A percentile compares a stretch with the other conserved stretches of the same genome.
Conservation (phyloP, 2,888 invertebrate genomes). For the Hemistola chrysoprasaria region DNA sequence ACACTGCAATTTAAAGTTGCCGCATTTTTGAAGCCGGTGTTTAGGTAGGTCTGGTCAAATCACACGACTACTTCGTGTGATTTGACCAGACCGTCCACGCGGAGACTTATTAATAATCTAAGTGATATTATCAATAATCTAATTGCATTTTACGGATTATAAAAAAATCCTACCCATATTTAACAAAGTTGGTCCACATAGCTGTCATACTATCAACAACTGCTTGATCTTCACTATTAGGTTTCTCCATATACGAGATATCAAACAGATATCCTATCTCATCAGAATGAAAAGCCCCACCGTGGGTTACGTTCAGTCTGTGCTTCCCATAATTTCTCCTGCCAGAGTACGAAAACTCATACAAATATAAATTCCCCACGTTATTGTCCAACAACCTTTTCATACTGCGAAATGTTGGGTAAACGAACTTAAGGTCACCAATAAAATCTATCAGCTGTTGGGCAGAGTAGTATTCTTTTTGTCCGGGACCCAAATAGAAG, state of each 20-base stretch:
- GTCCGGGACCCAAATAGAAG: slow-evolving; percentile 41
- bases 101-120: too few species aligned
- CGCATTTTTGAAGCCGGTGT: too few species aligned
- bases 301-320: slow-evolving; percentile 28
- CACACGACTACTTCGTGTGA: too few species aligned
- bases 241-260: slow-evolving; percentile 23
- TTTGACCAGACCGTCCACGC: too few species aligned
- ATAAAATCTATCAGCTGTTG: slow-evolving; percentile 32
- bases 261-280: slow-evolving; percentile 48
- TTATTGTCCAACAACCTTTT: slow-evolving; percentile 32
- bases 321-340: slow-evolving; percentile 35
- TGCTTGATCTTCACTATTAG: slow-evolving; percentile 33
- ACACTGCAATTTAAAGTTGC: too few species aligned
- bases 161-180: slow-evolving; percentile 40
- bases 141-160: too few species aligned
- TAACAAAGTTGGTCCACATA: slow-evolving; percentile 48
- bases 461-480: slow-evolving; percentile 20
- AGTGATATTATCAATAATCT: too few species aligned
- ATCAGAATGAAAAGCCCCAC: slow-evolving; percentile 42
- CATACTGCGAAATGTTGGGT: slow-evolving; percentile 37
- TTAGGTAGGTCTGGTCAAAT: too few species aligned
- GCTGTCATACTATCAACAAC: slow-evolving; percentile 37
- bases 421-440: slow-evolving; percentile 38
- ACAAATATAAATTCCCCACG: slow-evolving; percentile 35
- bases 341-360: slow-evolving; percentile 43